Evolutionary conservation across 2,888 invertebrate genomes (phyloP).

Genomic region (Eristalis intricaria): DNA sequence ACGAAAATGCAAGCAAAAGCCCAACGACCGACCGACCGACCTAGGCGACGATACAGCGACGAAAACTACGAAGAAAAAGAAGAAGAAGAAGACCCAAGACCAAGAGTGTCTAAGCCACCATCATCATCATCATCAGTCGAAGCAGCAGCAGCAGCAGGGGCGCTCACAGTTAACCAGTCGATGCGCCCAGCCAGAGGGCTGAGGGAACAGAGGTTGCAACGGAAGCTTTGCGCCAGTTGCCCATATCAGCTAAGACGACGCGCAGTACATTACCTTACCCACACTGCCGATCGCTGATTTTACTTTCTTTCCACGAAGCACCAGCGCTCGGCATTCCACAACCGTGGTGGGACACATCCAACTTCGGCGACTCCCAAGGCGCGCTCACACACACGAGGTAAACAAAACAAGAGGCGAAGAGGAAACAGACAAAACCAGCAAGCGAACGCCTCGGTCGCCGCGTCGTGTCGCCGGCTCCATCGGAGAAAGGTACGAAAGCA

Average conservation of each 20-base stretch:
- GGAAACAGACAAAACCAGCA: conserved; percentile 18
- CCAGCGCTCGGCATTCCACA: conserved; percentile 57
- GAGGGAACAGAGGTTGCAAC: conserved; percentile 48
- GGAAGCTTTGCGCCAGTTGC: conserved; percentile 71
- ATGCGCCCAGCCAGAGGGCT: conserved; percentile 14
- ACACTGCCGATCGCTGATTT: conserved; percentile 45
- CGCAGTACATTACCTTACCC: conserved; percentile 64
- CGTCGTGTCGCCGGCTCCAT: not conserved
- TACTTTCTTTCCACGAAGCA: conserved; percentile 70
- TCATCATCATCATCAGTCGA: not conserved
- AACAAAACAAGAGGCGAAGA: conserved; percentile 50
- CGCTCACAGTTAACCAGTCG: conserved; percentile 43
- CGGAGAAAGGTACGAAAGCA: conserved; percentile 65
- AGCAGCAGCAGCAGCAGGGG: not conserved
- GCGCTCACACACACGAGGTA: conserved; percentile 32
- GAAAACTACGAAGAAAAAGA: conserved; percentile 47
- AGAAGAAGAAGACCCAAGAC: conserved; percentile 60
- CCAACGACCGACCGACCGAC: conserved; percentile 25
- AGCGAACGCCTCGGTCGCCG: not conserved
- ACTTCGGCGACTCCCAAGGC: conserved; percentile 52
- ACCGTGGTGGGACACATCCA: conserved; percentile 45
- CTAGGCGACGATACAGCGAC: conserved; percentile 39
- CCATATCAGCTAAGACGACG: conserved; percentile 62
- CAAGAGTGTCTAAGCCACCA: conserved; percentile 50
- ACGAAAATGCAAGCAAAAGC: conserved; percentile 48